Evolutionary conservation across 1,140 invertebrate genomes (phyloP).

Genomic region (Ips typographus): DNA sequence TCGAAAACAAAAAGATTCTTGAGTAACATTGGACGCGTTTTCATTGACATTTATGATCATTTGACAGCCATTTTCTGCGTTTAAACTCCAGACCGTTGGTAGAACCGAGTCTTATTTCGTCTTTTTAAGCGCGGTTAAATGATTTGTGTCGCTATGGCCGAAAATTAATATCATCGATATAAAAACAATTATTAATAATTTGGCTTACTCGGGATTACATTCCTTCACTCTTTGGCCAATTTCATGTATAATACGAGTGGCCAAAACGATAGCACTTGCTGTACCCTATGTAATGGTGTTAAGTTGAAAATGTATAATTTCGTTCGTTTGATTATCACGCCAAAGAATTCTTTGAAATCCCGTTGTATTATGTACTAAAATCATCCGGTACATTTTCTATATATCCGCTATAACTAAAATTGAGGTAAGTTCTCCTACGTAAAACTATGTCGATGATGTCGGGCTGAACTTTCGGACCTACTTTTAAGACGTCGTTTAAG

Average conservation of each 20-base stretch:
- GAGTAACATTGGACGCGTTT: background rate
- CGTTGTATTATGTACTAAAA: constrained; percentile 6
- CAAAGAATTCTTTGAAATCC: constrained; percentile 35
- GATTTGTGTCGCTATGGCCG: background rate
- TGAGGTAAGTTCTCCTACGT: constrained; percentile 39
- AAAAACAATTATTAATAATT: constrained; percentile 24
- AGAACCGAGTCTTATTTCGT: background rate
- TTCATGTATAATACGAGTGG: background rate
- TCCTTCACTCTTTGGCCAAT: background rate
- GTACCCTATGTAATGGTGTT: constrained; percentile 42
- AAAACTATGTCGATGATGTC: constrained; percentile 41
- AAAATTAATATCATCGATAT: constrained; percentile 27
- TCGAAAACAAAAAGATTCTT: background rate
- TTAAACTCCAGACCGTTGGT: constrained; percentile 7
- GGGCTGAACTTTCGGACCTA: constrained; percentile 36
- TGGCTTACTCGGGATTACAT: constrained; percentile 7
- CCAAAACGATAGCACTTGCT: constrained; percentile 40
- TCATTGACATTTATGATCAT: background rate
- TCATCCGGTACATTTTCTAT: constrained; percentile 9
- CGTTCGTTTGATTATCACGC: constrained; percentile 13
- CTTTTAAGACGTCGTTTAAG: constrained; percentile 45
- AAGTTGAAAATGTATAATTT: constrained; percentile 31
- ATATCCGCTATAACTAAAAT: constrained; percentile 12
- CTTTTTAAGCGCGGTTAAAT: background rate
- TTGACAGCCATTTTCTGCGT: constrained; percentile 21